phyloP scores from a whole-genome alignment of 2,113 vertebrate genomes.

The Nannospalax galili region DNA sequence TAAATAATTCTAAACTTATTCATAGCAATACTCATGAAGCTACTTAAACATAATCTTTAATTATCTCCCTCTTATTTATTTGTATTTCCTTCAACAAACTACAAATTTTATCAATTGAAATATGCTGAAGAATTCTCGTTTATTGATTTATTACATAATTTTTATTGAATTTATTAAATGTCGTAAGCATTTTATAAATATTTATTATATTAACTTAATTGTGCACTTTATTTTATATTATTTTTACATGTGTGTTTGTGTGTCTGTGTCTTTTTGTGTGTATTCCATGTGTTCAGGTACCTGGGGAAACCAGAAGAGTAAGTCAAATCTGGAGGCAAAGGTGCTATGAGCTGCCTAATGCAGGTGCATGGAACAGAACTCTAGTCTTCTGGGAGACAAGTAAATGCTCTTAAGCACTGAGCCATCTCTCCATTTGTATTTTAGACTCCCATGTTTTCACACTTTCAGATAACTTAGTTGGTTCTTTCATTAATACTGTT shows the following conservation, averaged over 20 bases:
- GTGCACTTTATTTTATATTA: neutral
- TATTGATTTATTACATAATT: neutral
- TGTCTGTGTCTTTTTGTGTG: neutral
- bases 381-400: no score
- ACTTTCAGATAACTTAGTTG: neutral
- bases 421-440: neutral
- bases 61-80: neutral
- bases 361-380: no score
- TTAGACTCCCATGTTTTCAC: neutral
- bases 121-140: neutral
- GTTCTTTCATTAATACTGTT: neutral
- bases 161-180: neutral
- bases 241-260: neutral
- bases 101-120: neutral
- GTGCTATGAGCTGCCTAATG: neutral
- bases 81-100: neutral
- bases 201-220: no score
- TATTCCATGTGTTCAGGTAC: neutral
- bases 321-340: neutral
- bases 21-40: neutral
- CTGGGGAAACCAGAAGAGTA: neutral
- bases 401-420: neutral
- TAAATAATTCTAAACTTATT: neutral
- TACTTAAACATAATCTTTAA: neutral
- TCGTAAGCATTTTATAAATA: neutral